A percentile compares a stretch with the other conserved stretches of the same genome.
phyloP scores from a whole-genome alignment of 2,888 invertebrate species.

The Vandiemenella viatica region DNA sequence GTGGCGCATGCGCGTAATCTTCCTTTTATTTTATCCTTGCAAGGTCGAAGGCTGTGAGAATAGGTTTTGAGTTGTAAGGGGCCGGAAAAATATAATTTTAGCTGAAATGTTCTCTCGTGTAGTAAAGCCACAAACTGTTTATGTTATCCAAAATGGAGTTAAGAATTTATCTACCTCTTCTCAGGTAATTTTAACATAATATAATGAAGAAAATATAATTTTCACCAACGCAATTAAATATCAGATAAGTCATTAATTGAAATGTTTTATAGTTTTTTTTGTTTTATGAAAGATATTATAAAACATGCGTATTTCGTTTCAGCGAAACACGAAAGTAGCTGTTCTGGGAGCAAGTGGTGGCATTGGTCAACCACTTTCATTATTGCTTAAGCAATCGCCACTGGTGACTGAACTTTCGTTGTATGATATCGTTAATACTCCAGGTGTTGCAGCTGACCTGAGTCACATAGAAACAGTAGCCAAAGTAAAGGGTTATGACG shows the following conservation, averaged over 20 bases:
- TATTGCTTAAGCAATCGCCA: slow-evolving; percentile 81
- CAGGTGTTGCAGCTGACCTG: slow-evolving; percentile 92
- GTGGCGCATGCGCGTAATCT: too few species aligned
- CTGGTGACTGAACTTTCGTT: slow-evolving; percentile 69
- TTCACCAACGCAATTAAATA: too few species aligned
- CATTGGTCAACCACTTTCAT: slow-evolving; percentile 90
- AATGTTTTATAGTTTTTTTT: too few species aligned
- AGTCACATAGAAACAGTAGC: slow-evolving; percentile 90
- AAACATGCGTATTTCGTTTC: too few species aligned
- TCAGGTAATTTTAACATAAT: slow-evolving; percentile 13
- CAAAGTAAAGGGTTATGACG: slow-evolving; percentile 51
- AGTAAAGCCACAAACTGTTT: slow-evolving; percentile 35
- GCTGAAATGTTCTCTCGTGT: slow-evolving; percentile 52
- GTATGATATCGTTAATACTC: slow-evolving; percentile 89
- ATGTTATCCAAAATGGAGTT: slow-evolving; percentile 34
- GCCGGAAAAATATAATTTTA: too few species aligned
- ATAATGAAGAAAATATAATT: too few species aligned
- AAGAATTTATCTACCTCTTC: slow-evolving; percentile 39
- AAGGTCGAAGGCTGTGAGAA: too few species aligned
- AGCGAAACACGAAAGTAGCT: slow-evolving; percentile 82
- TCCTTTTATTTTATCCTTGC: too few species aligned
- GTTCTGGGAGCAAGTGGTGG: slow-evolving; percentile 95
- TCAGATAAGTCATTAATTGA: too few species aligned
- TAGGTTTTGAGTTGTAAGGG: too few species aligned
- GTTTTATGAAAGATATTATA: too few species aligned